phyloP scores from a whole-genome alignment of 37 sponge, comb jelly and placozoan genomes.

The Hexactinellida sp. region DNA sequence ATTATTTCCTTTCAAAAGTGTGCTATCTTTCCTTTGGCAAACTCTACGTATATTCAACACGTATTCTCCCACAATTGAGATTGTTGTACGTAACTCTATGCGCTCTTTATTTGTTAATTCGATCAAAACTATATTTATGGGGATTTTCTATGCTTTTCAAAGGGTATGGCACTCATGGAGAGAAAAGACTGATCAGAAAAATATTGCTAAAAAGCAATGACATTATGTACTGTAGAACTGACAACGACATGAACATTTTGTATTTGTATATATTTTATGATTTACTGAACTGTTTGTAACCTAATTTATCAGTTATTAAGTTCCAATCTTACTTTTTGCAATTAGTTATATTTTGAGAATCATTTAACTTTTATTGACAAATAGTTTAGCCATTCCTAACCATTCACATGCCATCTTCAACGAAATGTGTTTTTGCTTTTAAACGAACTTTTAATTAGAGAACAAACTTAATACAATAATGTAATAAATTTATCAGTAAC shows the following conservation, averaged over 20 bases:
- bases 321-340: no score
- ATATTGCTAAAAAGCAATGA: not conserved
- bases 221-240: not conserved
- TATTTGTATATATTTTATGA: not conserved
- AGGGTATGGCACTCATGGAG: not conserved
- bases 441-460: no score
- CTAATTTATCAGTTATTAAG: not conserved
- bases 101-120: not conserved
- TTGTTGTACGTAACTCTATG: conserved; percentile 15
- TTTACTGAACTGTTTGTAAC: not conserved
- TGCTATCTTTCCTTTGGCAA: not conserved
- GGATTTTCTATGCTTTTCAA: not conserved
- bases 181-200: not conserved
- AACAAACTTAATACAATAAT: no score
- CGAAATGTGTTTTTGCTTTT: no score
- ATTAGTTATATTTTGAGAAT: no score
- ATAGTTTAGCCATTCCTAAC: no score
- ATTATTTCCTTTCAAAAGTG: not conserved
- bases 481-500: no score
- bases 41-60: not conserved
- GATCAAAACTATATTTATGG: conserved; percentile 6
- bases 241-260: not conserved
- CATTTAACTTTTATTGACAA: no score
- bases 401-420: no score
- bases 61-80: not conserved